phyloP scores from a whole-genome alignment of 2,113 vertebrate species.

The Cacatua alba region DNA sequence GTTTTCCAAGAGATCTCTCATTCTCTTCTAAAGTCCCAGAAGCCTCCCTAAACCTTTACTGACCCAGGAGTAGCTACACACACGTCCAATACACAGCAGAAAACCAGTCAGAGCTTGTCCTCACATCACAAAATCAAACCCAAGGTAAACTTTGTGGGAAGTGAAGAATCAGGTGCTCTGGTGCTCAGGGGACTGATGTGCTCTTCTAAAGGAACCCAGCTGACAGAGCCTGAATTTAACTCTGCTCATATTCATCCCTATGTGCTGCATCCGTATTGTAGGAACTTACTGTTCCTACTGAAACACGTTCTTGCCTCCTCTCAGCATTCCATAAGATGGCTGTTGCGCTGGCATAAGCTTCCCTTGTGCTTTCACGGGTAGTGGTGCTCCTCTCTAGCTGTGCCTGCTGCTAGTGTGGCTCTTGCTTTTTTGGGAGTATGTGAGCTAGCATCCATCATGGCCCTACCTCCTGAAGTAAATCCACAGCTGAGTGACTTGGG shows the following conservation, averaged over 20 bases:
- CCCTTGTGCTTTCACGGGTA: background rate
- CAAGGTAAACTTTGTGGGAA: background rate
- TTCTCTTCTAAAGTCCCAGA: conserved; percentile 20
- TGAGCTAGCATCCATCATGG: background rate
- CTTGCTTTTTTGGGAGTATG: background rate
- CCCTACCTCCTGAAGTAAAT: background rate
- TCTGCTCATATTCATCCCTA: background rate
- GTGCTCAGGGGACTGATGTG: background rate
- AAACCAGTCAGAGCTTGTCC: background rate
- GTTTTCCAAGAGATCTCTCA: background rate
- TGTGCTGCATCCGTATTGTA: background rate
- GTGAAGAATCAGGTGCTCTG: rapidly evolving
- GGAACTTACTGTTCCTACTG: background rate
- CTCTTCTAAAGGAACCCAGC: background rate
- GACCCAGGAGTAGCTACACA: background rate
- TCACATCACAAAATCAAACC: background rate
- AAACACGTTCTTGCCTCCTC: background rate
- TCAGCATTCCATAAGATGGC: background rate
- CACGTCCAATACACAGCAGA: rapidly evolving
- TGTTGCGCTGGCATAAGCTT: background rate
- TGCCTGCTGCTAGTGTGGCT: background rate
- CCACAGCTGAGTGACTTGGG: conserved; percentile 32
- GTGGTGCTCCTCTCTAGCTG: background rate
- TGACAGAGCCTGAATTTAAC: background rate
- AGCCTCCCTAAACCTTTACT: background rate